Conservation (phyloP, 1,140 invertebrate genomes). For the Apis laboriosa region DNA sequence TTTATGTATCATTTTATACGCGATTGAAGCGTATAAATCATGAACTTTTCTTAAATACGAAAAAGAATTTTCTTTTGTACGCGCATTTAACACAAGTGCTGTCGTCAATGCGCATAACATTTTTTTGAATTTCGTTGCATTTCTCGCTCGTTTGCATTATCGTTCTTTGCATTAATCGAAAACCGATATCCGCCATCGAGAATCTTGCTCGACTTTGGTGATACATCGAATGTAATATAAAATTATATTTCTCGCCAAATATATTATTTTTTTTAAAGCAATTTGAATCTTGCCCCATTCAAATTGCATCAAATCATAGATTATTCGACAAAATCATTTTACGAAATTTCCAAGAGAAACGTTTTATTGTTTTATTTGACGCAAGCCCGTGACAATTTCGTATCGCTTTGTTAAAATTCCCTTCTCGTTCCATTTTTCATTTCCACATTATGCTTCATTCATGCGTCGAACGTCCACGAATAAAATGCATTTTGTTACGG, state of each 20-base stretch:
- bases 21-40: no score
- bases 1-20: neutral
- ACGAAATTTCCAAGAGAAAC: neutral
- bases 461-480: neutral
- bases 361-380: neutral
- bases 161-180: no score
- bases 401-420: neutral
- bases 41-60: no score
- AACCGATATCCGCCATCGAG: no score
- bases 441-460: neutral
- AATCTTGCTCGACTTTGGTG: no score
- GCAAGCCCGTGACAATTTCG: no score
- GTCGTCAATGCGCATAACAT: no score
- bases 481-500: neutral
- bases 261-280: neutral
- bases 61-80: no score
- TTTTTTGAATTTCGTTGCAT: no score
- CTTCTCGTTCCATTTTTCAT: neutral
- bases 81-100: no score
- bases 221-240: neutral
- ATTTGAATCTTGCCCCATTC: neutral
- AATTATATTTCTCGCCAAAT: neutral
- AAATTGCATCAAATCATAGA: neutral
- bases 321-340: neutral
- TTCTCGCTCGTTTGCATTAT: neutral